Evolutionary conservation across 2,113 vertebrate species (phyloP), one percentile per base, ranked within the genome.

Genomic region (Mirounga angustirostris): DNA sequence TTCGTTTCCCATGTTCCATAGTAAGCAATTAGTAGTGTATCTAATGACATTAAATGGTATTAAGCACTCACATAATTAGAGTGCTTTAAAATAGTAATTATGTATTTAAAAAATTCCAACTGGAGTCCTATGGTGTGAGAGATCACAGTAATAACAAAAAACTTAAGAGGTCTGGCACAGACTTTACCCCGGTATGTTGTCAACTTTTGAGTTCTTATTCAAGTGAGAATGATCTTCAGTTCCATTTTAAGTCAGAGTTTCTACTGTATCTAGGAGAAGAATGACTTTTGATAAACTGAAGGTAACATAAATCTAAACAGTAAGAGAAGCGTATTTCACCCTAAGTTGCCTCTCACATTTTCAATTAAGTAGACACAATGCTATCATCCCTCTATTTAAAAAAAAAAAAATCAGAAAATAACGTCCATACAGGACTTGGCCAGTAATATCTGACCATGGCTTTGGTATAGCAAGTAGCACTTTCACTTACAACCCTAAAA

Each of bases 41-140:
- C 69, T 95, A 97, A 78, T 83, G 73, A 96, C 58, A 95, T 93
- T 59, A 95, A 92, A 74, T 89, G 56, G 46, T 93, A 95, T 83
- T 93, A 98, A 97, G 86, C 71, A 96, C 36, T 90, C 90, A 97
- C 22, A 92, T 63, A 98, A 92, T 69, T 91, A 90, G 46, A 96
- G 67, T 90, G 74, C 22, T 97, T 96, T 96, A 96, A 97, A 94
- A 95, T 18, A 88, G n/a, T 97, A 97, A 97, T 95, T 95, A 92
- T 21, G 12, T 67, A 92, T 88, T 94, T 88, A 2, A 40, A 95
- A 96, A 96, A 92, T 52, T 91, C 84, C 67, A 94, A 92, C n/a
- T n/a, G 28, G 76, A 83, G 74, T 87, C 58, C 78, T 94, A 84
- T 65, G 50, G 84, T 9, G 24, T 88, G 43, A 90, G 94, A 95